These are phyloP conservation scores for Drosophila parabipectinata DNA, from an alignment of 1,140 invertebrate species.

Conservation along the genomic window DNA sequence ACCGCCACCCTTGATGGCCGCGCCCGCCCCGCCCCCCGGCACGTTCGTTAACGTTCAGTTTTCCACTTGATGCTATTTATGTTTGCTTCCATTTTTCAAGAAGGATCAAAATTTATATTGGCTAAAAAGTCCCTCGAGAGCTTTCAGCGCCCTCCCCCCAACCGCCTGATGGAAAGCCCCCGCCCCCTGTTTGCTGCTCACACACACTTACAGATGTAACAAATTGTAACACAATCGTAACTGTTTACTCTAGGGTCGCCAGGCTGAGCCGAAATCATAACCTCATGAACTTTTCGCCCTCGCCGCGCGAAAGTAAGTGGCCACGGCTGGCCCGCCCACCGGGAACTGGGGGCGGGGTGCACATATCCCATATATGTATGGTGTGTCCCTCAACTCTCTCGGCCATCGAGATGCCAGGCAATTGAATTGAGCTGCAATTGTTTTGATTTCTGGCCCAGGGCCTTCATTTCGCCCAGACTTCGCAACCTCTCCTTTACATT, in stretches of 20 bases:
- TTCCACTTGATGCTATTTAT: conserved; percentile 83
- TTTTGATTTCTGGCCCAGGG: conserved; percentile 79
- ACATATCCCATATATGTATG: conserved; percentile 13
- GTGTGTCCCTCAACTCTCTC: conserved; percentile 34
- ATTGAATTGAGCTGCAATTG: conserved; percentile 82
- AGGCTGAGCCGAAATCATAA: conserved; percentile 60
- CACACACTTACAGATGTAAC: conserved; percentile 79
- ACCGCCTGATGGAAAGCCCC: conserved; percentile 7
- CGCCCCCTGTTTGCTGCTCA: conserved; percentile 19
- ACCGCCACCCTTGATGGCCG: not conserved
- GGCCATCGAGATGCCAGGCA: conserved; percentile 43
- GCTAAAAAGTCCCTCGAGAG: conserved; percentile 81
- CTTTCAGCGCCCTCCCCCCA: conserved; percentile 48
- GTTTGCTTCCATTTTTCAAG: conserved; percentile 82
- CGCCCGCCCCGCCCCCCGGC: conserved; percentile 6
- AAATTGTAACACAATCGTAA: conserved; percentile 83
- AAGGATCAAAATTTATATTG: conserved; percentile 83
- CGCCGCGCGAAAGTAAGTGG: conserved; percentile 43
- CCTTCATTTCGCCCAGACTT: conserved; percentile 33
- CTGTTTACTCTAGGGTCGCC: conserved; percentile 72
- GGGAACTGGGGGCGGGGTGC: not conserved
- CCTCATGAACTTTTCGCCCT: conserved; percentile 61
- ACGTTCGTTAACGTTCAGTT: conserved; percentile 79
- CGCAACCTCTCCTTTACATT: conserved; percentile 16
- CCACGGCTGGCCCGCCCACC: conserved; percentile 24